Conservation (phyloP, 2,888 invertebrate species). For the Macaria liturata region DNA sequence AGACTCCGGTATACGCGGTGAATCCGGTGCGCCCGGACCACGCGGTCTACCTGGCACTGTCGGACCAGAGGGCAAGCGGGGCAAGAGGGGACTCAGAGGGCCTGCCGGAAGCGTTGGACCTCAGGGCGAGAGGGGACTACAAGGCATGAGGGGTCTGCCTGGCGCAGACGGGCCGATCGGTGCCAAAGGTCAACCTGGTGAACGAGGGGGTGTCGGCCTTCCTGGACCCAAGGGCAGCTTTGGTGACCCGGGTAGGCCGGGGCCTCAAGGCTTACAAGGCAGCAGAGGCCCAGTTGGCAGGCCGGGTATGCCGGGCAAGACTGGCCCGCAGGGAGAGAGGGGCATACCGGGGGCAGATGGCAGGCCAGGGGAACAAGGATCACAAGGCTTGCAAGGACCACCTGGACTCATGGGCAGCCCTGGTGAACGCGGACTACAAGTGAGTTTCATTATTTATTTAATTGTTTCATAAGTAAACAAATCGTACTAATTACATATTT, state of each 20-base stretch:
- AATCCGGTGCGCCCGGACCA: constrained; percentile 87
- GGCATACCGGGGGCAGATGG: constrained; percentile 93
- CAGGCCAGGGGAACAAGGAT: constrained; percentile 92
- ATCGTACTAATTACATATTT: no score
- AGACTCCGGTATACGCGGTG: constrained; percentile 90
- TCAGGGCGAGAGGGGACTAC: constrained; percentile 87
- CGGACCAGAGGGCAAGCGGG: constrained; percentile 92
- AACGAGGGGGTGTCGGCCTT: constrained; percentile 83
- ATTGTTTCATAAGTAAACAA: no score
- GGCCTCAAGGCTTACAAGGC: constrained; percentile 87
- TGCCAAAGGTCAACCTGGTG: constrained; percentile 89
- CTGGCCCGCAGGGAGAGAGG: constrained; percentile 88
- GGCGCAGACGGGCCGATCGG: constrained; percentile 91
- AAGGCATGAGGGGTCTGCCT: constrained; percentile 87
- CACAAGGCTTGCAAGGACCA: constrained; percentile 90
- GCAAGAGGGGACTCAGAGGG: constrained; percentile 91
- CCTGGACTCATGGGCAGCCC: constrained; percentile 90
- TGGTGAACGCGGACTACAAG: constrained; percentile 90
- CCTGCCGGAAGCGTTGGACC: constrained; percentile 89
- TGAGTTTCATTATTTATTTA: constrained; percentile 50
- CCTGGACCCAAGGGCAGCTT: constrained; percentile 83
- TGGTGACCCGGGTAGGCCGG: constrained; percentile 85
- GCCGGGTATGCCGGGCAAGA: constrained; percentile 87
- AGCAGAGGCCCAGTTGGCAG: constrained; percentile 86
- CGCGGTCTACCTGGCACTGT: constrained; percentile 89